A percentile compares a stretch with the other conserved stretches of the same genome.
phyloP scores from a whole-genome alignment of 2,888 invertebrate species.

The Eubasilissa splendida region DNA sequence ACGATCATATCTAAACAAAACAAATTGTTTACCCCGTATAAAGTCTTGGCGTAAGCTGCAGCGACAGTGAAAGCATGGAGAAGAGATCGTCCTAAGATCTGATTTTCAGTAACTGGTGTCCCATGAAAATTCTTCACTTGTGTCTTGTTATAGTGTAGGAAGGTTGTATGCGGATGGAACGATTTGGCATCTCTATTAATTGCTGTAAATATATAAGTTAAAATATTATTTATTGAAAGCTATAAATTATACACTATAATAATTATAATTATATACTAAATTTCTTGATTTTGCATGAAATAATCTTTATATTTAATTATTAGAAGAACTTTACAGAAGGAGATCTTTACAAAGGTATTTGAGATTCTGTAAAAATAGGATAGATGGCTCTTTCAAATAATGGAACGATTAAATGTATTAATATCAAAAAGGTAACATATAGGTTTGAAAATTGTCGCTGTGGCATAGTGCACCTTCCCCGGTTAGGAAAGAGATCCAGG shows the following conservation, averaged over 20 bases:
- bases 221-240: background rate
- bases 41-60: constrained; percentile 82
- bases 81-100: constrained; percentile 80
- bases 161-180: constrained; percentile 82
- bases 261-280: background rate
- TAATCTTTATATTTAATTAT: too few relatives aligned
- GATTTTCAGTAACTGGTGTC: constrained; percentile 77
- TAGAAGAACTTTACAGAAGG: too few relatives aligned
- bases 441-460: too few relatives aligned
- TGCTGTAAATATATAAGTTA: constrained; percentile 53
- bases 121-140: constrained; percentile 80
- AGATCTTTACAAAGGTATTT: too few relatives aligned
- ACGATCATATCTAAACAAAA: background rate
- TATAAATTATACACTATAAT: background rate
- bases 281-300: too few relatives aligned
- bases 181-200: constrained; percentile 36
- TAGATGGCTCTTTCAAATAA: too few relatives aligned
- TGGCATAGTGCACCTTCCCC: too few relatives aligned
- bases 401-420: too few relatives aligned
- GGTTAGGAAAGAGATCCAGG: too few relatives aligned
- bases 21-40: constrained; percentile 78
- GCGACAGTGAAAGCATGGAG: constrained; percentile 84
- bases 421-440: too few relatives aligned
- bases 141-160: constrained; percentile 79
- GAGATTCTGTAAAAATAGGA: too few relatives aligned